Percentiles rank a stretch among this genome's conserved stretches.
Evolutionary conservation across 2,888 invertebrate genomes (phyloP).

Genomic region (Lycophotia porphyrea): DNA sequence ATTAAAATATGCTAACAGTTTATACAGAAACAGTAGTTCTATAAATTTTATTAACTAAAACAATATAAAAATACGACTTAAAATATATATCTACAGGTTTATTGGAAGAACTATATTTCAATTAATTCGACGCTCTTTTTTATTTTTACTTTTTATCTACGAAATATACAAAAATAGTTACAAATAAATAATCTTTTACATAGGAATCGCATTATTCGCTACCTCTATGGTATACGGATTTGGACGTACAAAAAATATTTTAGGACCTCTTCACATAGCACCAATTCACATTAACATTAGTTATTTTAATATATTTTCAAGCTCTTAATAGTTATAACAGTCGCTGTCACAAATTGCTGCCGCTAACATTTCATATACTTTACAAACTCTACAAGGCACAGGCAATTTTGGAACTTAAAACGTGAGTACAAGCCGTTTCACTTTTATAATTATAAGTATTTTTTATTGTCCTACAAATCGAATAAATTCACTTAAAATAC

Average conservation of each 20-base stretch:
- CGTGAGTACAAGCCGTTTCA: constrained; percentile 52
- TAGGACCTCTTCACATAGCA: constrained; percentile 78
- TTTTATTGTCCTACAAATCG: constrained; percentile 61
- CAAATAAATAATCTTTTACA: constrained; percentile 88
- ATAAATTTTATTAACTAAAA: constrained; percentile 70
- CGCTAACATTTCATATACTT: constrained; percentile 45
- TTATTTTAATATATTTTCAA: constrained; percentile 64
- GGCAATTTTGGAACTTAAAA: constrained; percentile 56
- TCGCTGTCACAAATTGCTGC: constrained; percentile 53
- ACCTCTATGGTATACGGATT: constrained; percentile 75
- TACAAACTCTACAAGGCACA: constrained; percentile 57
- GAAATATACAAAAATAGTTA: constrained; percentile 88
- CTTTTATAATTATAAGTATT: constrained; percentile 52
- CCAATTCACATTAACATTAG: constrained; percentile 72
- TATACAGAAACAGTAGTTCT: constrained; percentile 83
- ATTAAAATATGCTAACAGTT: constrained; percentile 82
- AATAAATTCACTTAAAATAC: constrained; percentile 66
- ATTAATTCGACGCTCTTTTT: constrained; percentile 73
- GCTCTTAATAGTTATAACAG: constrained; percentile 58
- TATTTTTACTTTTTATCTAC: constrained; percentile 77
- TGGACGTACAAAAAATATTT: constrained; percentile 71
- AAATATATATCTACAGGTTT: constrained; percentile 85
- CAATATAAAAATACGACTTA: constrained; percentile 78
- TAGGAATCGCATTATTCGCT: constrained; percentile 81
- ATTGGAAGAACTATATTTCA: constrained; percentile 83